A percentile compares a stretch with the other conserved stretches of the same genome.
Conservation (phyloP, 2,797 vertebrate species). For the Eulemur albifrons region DNA sequence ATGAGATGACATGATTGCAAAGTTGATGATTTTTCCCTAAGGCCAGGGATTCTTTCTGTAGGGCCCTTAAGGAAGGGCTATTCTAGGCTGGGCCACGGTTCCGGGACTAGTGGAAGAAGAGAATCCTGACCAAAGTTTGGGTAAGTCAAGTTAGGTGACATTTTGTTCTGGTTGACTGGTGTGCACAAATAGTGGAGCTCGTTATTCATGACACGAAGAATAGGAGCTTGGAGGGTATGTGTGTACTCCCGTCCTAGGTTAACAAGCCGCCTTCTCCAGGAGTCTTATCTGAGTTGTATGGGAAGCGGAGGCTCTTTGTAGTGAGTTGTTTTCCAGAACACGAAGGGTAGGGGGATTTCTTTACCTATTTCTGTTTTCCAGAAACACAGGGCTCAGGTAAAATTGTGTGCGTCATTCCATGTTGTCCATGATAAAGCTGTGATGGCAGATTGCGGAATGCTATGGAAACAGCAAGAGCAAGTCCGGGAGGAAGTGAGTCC, state of each 20-base stretch:
- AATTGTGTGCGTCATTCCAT: not conserved
- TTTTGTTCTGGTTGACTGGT: not conserved
- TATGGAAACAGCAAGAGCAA: not conserved
- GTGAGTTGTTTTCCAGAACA: not conserved
- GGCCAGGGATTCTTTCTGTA: not conserved
- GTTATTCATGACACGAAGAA: not conserved
- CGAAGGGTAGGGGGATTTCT: not conserved
- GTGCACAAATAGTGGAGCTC: not conserved
- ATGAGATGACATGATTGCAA: not conserved
- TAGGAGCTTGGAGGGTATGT: not conserved
- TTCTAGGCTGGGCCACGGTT: not conserved
- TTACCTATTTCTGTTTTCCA: not conserved
- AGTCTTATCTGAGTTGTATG: not conserved
- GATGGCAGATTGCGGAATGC: not conserved
- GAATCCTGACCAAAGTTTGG: not conserved
- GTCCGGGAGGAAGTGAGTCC: not conserved
- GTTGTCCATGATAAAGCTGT: not conserved
- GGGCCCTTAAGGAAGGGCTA: not conserved
- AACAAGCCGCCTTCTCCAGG: not conserved
- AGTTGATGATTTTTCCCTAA: not conserved
- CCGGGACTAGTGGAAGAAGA: not conserved
- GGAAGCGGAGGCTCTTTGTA: not conserved
- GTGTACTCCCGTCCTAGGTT: not conserved
- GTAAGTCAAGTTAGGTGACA: not conserved
- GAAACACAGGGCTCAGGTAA: not conserved